Evolutionary conservation across 2,797 vertebrate genomes (phyloP), one percentile per base, ranked within the genome.

Genomic region (Enteromius unitaeniatus): DNA sequence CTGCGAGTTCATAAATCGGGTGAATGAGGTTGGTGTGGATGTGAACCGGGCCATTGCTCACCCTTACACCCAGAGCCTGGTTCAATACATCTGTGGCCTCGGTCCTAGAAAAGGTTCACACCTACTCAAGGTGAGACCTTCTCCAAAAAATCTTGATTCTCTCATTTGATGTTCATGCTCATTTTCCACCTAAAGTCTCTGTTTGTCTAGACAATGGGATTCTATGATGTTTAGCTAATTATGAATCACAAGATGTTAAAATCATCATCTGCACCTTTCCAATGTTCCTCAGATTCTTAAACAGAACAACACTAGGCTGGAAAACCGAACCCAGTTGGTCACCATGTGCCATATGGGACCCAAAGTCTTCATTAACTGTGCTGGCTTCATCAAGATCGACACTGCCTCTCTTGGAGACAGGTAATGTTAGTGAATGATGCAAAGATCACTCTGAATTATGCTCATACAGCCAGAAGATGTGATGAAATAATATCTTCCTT

Each of bases 311-410:
- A 99, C 97, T 0, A 96, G 98, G 31, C 93, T 99, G 76, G 98
- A 99, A 92, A 99, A 99, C 93, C 94, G 98, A 87, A 99, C 98
- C 6, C 98, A 99, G 91, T 94, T 99, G 65, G 98, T 99, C 87
- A 99, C 98, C 0, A 98, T 99, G 98, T 99, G 98, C 90, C 98
- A 99, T 93, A 99, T 99, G 98, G 98, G 98, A 83, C 98, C 98
- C 78, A 99, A 99, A 89, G 98, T 99, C 89, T 99, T 99, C 84
- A 99, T 99, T 90, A 99, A 99, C 93, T 99, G 98, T 58, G 98
- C 98, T 8, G 98, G 98, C 85, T 99, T 99, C 92, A 99, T 99
- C 92, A 99, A 99, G 92, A 99, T 99, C 0, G 98, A 99, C 94
- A 99, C 98, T 0, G 97, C 97, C 0, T 99, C 98, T 0, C 95